These are phyloP conservation scores for Prochilodus magdalenae DNA, from an alignment of 2,113 vertebrate species.

Conservation along the genomic window DNA sequence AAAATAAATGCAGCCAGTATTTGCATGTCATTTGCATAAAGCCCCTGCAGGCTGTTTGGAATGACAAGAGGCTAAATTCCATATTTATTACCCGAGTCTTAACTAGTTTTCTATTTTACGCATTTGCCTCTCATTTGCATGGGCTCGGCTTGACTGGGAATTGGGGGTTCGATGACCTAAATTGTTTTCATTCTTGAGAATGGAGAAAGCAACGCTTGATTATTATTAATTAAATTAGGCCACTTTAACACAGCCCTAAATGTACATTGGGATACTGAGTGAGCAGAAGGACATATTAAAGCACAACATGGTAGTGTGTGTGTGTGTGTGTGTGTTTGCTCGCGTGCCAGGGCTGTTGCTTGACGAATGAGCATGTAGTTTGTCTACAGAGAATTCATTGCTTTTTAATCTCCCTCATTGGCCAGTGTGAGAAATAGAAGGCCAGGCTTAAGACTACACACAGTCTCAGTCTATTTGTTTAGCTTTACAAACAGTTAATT, in stretches of 20 bases:
- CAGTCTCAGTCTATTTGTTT: constrained; percentile 13
- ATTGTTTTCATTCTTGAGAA: constrained; percentile 74
- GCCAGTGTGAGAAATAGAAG: neutral
- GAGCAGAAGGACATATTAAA: constrained; percentile 45
- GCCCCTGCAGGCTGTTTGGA: constrained; percentile 75
- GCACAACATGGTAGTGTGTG: constrained; percentile 22
- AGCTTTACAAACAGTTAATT: constrained; percentile 24
- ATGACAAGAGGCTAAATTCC: constrained; percentile 81
- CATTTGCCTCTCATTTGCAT: constrained; percentile 81
- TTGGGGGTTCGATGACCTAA: constrained; percentile 76
- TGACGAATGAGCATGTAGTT: neutral
- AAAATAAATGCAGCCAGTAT: constrained; percentile 65
- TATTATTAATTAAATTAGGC: constrained; percentile 77
- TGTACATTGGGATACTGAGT: constrained; percentile 55
- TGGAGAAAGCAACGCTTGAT: constrained; percentile 65
- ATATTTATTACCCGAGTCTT: constrained; percentile 75
- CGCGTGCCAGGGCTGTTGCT: constrained; percentile 31
- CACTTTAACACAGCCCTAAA: constrained; percentile 62
- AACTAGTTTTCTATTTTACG: constrained; percentile 74
- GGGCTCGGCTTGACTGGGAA: constrained; percentile 71
- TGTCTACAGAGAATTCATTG: neutral
- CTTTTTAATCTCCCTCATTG: constrained; percentile 31
- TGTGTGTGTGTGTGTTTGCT: too few species aligned
- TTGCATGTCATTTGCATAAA: constrained; percentile 79
- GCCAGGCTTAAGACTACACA: constrained; percentile 7